Evolutionary conservation across 2,113 vertebrate genomes (phyloP).

Genomic region (Pelecanus crispus): DNA sequence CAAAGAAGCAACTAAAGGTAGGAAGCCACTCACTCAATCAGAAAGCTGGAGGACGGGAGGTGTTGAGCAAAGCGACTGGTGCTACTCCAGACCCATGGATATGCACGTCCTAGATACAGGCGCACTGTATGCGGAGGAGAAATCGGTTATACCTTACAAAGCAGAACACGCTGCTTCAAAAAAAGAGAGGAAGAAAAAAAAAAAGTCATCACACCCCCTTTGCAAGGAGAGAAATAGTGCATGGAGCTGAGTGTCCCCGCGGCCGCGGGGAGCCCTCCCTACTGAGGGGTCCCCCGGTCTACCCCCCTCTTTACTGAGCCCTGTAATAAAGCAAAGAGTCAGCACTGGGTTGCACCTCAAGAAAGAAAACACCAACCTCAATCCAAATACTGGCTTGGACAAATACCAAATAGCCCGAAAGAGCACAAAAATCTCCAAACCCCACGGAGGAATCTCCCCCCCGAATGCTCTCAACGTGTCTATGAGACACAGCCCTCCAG

Average conservation of each 20-base stretch:
- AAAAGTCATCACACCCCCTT: neutral
- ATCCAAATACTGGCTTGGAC: neutral
- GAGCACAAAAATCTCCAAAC: neutral
- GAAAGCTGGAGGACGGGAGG: neutral
- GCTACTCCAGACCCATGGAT: neutral
- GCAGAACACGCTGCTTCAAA: neutral
- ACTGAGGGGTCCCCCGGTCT: neutral
- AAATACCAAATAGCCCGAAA: neutral
- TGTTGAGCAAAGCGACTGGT: neutral
- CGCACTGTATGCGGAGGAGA: neutral
- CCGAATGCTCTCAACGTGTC: neutral
- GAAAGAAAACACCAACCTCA: neutral
- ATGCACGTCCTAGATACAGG: neutral
- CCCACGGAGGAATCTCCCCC: neutral
- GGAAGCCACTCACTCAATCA: neutral
- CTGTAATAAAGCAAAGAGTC: neutral
- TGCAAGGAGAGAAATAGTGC: neutral
- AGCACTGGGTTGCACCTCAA: neutral
- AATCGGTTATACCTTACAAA: neutral
- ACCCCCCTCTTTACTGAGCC: neutral
- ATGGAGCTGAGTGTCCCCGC: neutral
- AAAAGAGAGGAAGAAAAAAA: neutral
- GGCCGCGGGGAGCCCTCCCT: accelerated
- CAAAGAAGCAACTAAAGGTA: neutral
- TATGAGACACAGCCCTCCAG: neutral